phyloP scores from a whole-genome alignment of 2,797 vertebrate genomes.

The Phalloptychus januarius region DNA sequence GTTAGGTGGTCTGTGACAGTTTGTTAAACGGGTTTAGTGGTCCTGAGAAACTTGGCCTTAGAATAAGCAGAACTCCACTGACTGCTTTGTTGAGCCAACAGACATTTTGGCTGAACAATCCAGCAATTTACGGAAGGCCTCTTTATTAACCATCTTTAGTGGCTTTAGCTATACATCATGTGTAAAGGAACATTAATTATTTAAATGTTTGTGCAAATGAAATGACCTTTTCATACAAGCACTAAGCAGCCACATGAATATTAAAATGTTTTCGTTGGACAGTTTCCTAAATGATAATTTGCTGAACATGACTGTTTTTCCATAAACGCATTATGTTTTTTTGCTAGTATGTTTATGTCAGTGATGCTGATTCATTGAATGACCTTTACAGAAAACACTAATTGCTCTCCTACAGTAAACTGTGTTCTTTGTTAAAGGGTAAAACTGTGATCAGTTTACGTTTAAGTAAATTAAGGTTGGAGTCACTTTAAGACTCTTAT shows the following conservation, averaged over 20 bases:
- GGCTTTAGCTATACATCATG: background rate
- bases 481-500: background rate
- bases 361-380: background rate
- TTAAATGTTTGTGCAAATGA: background rate
- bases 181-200: background rate
- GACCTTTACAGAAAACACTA: background rate
- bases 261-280: background rate
- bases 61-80: background rate
- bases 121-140: background rate
- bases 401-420: background rate
- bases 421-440: background rate
- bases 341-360: background rate
- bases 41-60: no score
- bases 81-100: background rate
- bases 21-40: no score
- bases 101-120: background rate
- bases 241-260: conserved; percentile 17
- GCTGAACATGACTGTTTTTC: background rate
- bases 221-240: background rate
- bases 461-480: background rate
- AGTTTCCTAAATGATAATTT: background rate
- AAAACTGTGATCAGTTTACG: background rate
- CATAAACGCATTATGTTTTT: background rate
- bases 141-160: background rate
- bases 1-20: no score